Base-by-base conservation (phyloP, 2,113 vertebrate species). In the Piaya cayana region DNA sequence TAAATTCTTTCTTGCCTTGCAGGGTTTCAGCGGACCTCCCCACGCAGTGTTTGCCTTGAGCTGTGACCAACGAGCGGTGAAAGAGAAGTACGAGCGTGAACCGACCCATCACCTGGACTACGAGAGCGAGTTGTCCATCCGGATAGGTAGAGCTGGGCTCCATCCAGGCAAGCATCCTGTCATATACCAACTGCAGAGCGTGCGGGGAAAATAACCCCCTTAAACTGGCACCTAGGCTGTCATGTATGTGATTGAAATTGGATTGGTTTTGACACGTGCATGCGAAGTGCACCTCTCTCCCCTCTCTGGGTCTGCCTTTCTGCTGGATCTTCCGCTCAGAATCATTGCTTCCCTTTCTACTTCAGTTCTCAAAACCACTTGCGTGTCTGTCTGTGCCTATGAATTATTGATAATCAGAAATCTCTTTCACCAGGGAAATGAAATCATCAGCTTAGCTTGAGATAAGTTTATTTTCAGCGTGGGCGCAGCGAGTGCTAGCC, bases 101-200 rank as follows among this genome's bases (percentile, higher is more conserved):
- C 49, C 93, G 2, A 78, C 90, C 9, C 67, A 65, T 27, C 90
- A 67, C 20, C 75, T 55, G 69, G 67, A 72, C 29, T 80, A 95
- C 0, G 81, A 96, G 3, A 98, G 98, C 8, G 98, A 99, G 90
- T 97, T 99, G 96, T 98, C 97, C 97, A 98, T 99, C 98, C 97
- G 98, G 98, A 99, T 99, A 99, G 99, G 99, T 98, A 99, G 99
- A 98, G 91, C 98, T 85, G 98, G 98, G 97, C 95, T 97, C 45
- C 97, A 97, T 74, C 93, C 99, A 99, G 99, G 99, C 99, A 99
- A 99, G 99, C 98, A 98, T 97, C 97, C 98, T 97, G 98, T 97
- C 98, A 98, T 98, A 98, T 97, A 97, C 98, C 98, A 96, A 94
- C 97, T 47, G 6, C 68, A 20, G 64, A 78, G 79, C 9, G 74